Evolutionary conservation across 2,113 vertebrate genomes (phyloP).

Genomic region (Calidris pygmaea): DNA sequence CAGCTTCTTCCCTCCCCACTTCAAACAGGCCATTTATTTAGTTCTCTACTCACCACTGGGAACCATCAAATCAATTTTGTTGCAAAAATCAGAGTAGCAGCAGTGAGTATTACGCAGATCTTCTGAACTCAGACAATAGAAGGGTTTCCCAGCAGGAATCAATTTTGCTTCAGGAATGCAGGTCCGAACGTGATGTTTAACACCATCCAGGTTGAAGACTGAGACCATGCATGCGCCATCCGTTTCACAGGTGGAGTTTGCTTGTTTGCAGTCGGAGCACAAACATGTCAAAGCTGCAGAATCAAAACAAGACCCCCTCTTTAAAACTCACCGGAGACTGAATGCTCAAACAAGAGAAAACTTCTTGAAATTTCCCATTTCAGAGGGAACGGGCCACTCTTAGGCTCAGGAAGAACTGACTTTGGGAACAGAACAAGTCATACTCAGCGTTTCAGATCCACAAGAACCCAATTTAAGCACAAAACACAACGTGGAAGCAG

Average conservation of each 20-base stretch:
- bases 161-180: slow-evolving; percentile 86
- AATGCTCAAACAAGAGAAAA: background rate
- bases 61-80: slow-evolving; percentile 89
- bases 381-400: fast-evolving
- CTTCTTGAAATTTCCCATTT: background rate
- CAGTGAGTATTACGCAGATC: slow-evolving; percentile 93
- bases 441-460: background rate
- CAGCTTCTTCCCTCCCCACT: background rate
- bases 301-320: background rate
- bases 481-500: background rate
- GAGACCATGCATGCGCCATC: slow-evolving; percentile 97
- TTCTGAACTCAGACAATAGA: slow-evolving; percentile 92
- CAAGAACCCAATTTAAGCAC: background rate
- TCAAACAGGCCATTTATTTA: background rate
- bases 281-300: slow-evolving; percentile 86
- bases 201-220: slow-evolving; percentile 83
- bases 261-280: slow-evolving; percentile 90
- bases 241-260: slow-evolving; percentile 90
- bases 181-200: slow-evolving; percentile 86
- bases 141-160: slow-evolving; percentile 90
- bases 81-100: slow-evolving; percentile 96
- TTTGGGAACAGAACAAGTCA: background rate
- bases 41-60: slow-evolving; percentile 82
- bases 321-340: background rate
- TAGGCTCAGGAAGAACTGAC: background rate